phyloP scores from a whole-genome alignment of 2,888 invertebrate species.

The Ceraclea dissimilis region DNA sequence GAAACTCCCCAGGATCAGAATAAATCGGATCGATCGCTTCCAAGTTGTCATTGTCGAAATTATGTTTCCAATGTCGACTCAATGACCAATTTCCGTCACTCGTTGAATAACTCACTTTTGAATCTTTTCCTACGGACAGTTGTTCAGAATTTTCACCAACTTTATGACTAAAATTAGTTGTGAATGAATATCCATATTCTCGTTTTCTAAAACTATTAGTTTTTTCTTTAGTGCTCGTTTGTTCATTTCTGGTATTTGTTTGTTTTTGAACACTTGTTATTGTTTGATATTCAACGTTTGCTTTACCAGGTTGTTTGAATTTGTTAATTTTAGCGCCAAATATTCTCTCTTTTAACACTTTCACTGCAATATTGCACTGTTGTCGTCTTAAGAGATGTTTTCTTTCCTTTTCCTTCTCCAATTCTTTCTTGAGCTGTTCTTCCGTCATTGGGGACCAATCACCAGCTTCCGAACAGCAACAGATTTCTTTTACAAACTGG shows the following conservation, averaged over 20 bases:
- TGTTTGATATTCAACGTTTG: background rate
- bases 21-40: conserved; percentile 18
- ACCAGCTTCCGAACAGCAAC: conserved; percentile 46
- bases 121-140: conserved; percentile 23
- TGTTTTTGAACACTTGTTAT: background rate
- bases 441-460: conserved; percentile 40
- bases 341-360: conserved; percentile 17
- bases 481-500: conserved; percentile 43
- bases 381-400: conserved; percentile 14
- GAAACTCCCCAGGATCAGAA: conserved; percentile 14
- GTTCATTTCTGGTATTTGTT: background rate
- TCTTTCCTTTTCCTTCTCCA: conserved; percentile 14
- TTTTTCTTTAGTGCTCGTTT: conserved; percentile 9
- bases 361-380: conserved; percentile 15
- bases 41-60: conserved; percentile 31
- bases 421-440: conserved; percentile 37
- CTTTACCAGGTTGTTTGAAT: background rate
- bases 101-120: conserved; percentile 28
- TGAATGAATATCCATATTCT: conserved; percentile 20
- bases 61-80: conserved; percentile 45
- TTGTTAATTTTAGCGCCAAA: conserved; percentile 12
- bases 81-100: conserved; percentile 48
- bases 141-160: conserved; percentile 11
- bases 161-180: conserved; percentile 16
- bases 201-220: background rate